Evolutionary conservation across 2,888 invertebrate genomes (phyloP), one percentile per base, ranked within the genome.

Genomic region (Tipula unca): DNA sequence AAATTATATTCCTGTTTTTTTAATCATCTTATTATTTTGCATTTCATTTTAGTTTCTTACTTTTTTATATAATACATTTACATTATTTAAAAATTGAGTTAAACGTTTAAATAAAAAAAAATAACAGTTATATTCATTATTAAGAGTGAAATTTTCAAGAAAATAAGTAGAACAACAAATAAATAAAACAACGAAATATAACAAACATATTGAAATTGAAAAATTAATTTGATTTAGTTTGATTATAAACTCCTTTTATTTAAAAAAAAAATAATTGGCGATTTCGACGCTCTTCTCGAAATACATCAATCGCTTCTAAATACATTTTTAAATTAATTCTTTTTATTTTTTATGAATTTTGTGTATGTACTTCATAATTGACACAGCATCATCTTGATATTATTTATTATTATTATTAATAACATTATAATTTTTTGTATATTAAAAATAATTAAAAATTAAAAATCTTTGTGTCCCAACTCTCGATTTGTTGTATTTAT

Each of bases 221-320:
- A 69, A 48, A 48, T 48, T 48, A 48, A 48, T 48, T 48, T 25
- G 25, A 25, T 25, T 69, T 69, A 69, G 10, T 69, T 69, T 69
- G 69, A 69, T 69, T 69, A 69, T 25, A 69, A 69, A 69, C 69
- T 69, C 69, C 69, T 69, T 69, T 69, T 69, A 69, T 69, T 69
- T 25, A 69, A 69, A 69, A 69, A 20, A 25, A 25, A 69, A 69
- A 48, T n/a, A n/a, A n/a, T n/a, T 17, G 17, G 5, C 17, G 25
- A 10, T 69, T 36, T 36, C 25, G 69, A 69, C 10, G 69, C 20
- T 25, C 69, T 89, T 92, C 92, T 92, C 92, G 92, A 90, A 92
- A 92, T 88, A 92, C 91, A 89, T 92, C 92, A 89, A 92, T 92
- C 87, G 92, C 92, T 87, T 91, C 92, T 90, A 92, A 90, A 91